These are phyloP conservation scores for Pogonomyrmex californicus DNA, from an alignment of 1,140 invertebrate species.

Conservation along the genomic window DNA sequence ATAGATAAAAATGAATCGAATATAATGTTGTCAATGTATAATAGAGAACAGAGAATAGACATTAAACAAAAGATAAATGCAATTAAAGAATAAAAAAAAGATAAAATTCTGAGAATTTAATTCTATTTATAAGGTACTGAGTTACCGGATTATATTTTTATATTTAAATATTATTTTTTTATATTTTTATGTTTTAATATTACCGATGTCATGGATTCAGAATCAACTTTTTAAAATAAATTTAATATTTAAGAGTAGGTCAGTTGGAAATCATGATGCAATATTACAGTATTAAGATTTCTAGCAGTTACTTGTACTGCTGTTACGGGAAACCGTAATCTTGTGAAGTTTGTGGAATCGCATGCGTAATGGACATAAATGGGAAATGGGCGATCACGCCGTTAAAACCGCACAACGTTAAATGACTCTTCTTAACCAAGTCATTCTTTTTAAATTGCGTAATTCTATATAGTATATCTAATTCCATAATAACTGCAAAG, in stretches of 20 bases:
- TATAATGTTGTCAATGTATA: background rate
- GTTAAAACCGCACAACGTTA: slow-evolving; percentile 26
- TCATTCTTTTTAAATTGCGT: slow-evolving; percentile 5
- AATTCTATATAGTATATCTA: background rate
- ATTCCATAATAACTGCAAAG: background rate
- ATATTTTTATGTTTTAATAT: background rate
- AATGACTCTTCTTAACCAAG: slow-evolving; percentile 30
- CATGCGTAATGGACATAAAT: slow-evolving; percentile 40
- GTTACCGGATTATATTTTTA: background rate
- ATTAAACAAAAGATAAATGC: background rate
- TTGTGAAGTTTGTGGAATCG: slow-evolving; percentile 39
- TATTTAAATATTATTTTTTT: slow-evolving; percentile 14
- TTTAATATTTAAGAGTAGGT: background rate
- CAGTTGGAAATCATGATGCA: background rate
- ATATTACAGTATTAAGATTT: background rate
- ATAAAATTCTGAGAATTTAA: background rate
- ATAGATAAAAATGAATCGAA: background rate
- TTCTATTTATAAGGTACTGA: background rate
- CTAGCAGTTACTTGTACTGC: slow-evolving; percentile 19
- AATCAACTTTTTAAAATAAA: background rate
- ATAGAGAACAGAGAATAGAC: background rate
- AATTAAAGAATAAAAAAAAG: background rate
- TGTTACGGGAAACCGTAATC: slow-evolving; percentile 42
- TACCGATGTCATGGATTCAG: background rate
- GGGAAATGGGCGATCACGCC: slow-evolving; percentile 5